Evolutionary conservation across 2,113 vertebrate genomes (phyloP).

Genomic region (Cariama cristata): DNA sequence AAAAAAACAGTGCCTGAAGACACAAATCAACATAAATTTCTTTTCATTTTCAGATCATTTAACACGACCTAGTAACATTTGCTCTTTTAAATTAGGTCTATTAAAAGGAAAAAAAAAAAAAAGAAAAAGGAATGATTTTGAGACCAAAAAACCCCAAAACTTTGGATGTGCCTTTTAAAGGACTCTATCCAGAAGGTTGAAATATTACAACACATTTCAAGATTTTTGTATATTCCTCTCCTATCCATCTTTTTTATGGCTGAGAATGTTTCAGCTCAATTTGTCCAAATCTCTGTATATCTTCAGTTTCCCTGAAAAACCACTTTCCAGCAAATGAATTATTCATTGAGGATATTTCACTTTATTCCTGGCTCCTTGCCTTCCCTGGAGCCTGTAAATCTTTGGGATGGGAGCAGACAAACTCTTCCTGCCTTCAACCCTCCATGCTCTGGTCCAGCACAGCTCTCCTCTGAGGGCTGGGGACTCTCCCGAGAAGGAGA

Average conservation of each 20-base stretch:
- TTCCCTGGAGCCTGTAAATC: conserved; percentile 17
- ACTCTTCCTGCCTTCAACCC: not conserved
- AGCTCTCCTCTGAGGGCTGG: not conserved
- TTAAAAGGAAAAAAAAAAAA: not conserved
- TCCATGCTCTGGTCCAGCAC: not conserved
- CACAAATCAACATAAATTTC: not conserved
- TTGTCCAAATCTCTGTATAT: conserved; percentile 29
- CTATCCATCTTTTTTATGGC: conserved; percentile 52
- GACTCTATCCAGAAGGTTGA: not conserved
- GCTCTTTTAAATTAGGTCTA: not conserved
- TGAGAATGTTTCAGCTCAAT: conserved; percentile 11
- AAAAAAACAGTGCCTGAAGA: not conserved
- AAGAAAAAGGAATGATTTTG: not conserved
- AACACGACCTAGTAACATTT: not conserved
- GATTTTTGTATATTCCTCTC: not conserved
- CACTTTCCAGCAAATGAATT: conserved; percentile 50
- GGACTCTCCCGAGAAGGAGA: not conserved
- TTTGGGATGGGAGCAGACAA: not conserved
- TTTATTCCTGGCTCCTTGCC: conserved; percentile 1
- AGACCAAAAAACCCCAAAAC: not conserved
- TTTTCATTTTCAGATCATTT: not conserved
- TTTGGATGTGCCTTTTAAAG: not conserved
- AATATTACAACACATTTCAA: conserved; percentile 22
- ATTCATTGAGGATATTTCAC: conserved; percentile 50
- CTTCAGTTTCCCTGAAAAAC: conserved; percentile 31